phyloP scores from a whole-genome alignment of 2,888 invertebrate genomes.

The Electrophaes corylata region DNA sequence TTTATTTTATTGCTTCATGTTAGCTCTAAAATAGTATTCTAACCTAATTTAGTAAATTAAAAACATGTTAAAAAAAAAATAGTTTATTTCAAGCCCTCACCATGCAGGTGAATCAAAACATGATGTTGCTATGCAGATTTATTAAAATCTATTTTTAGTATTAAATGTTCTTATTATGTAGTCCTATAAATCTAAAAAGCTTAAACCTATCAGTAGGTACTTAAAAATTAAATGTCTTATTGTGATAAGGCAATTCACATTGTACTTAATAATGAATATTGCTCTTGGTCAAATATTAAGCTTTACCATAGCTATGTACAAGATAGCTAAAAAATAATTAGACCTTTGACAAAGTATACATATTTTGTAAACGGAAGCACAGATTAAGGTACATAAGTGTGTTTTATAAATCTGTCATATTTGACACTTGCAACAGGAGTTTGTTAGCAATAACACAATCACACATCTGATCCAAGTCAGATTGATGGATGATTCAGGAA shows the following conservation, averaged over 20 bases:
- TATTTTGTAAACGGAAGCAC: too few relatives aligned
- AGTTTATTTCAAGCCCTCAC: slow-evolving; percentile 19
- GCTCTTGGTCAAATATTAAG: slow-evolving; percentile 2
- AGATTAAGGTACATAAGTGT: too few relatives aligned
- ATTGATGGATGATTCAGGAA: neutral
- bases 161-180: too few relatives aligned
- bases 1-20: too few relatives aligned
- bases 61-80: neutral
- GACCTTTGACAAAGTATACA: neutral
- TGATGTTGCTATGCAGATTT: slow-evolving; percentile 10
- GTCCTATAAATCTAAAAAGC: slow-evolving; percentile 2
- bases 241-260: slow-evolving; percentile 13
- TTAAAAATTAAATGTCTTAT: slow-evolving; percentile 5
- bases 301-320: neutral
- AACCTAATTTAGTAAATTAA: neutral
- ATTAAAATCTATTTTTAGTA: slow-evolving; percentile 6
- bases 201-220: slow-evolving; percentile 14
- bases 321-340: neutral
- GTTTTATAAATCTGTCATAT: too few relatives aligned
- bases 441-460: neutral
- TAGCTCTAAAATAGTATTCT: too few relatives aligned
- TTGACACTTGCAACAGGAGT: neutral
- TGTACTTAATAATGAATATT: neutral
- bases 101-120: slow-evolving; percentile 14
- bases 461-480: too few relatives aligned